These are phyloP conservation scores for Microtus pennsylvanicus DNA, from an alignment of 2,113 vertebrate species.

Conservation along the genomic window DNA sequence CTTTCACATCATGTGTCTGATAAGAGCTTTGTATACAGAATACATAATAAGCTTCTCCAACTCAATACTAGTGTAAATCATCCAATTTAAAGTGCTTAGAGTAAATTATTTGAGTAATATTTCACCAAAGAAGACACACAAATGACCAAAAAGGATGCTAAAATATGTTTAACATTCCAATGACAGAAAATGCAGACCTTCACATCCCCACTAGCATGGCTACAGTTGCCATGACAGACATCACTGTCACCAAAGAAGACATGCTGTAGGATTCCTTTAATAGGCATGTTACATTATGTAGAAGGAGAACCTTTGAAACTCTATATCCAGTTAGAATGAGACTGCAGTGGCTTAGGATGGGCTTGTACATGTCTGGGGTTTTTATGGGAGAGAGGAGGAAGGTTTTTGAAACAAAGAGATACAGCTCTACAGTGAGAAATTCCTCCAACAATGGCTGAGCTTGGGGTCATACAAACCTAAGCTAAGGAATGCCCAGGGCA, in stretches of 20 bases:
- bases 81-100: not conserved
- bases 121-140: not conserved
- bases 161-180: not conserved
- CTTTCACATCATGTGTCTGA: not conserved
- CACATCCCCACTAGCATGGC: too few relatives aligned
- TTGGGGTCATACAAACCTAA: not conserved
- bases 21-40: not conserved
- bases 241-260: not conserved
- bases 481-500: too few relatives aligned
- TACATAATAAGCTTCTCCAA: not conserved
- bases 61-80: not conserved
- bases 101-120: not conserved
- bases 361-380: too few relatives aligned
- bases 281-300: not conserved
- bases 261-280: not conserved
- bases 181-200: not conserved
- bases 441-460: too few relatives aligned
- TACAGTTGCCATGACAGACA: not conserved
- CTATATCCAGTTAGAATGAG: not conserved
- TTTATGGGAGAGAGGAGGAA: not conserved
- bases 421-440: not conserved
- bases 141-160: not conserved
- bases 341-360: not conserved
- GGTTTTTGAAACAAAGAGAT: not conserved
- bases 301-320: not conserved